These are phyloP conservation scores for Euura saliciscinereae DNA, from an alignment of 1,140 invertebrate genomes.

Conservation along the genomic window DNA sequence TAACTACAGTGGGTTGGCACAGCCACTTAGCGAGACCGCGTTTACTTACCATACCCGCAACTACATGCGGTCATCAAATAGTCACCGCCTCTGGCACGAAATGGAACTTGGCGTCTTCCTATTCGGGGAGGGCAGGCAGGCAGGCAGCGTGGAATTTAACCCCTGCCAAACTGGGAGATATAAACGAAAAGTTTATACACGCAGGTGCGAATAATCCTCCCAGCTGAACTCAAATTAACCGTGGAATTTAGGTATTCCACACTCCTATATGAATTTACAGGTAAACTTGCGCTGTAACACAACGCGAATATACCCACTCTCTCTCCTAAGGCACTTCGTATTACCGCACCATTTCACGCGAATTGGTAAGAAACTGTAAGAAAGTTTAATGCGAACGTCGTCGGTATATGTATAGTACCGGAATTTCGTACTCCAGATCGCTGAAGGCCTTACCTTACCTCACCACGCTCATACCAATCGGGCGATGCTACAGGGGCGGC, in stretches of 20 bases:
- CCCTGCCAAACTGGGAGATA: too few species aligned
- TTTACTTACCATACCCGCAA: background rate
- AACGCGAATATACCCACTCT: too few species aligned
- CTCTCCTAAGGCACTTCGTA: background rate
- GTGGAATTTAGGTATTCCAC: too few species aligned
- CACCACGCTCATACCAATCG: background rate
- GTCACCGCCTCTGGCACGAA: background rate
- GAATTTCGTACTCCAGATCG: background rate
- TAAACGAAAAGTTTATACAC: too few species aligned
- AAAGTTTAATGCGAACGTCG: background rate
- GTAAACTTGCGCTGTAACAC: too few species aligned
- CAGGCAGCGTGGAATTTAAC: too few species aligned
- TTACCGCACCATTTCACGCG: background rate
- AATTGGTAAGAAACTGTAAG: background rate
- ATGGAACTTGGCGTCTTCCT: background rate
- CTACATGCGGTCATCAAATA: constrained; percentile 1
- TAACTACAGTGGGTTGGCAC: background rate
- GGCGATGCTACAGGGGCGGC: background rate
- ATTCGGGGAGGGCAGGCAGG: background rate
- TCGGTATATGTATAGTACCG: background rate
- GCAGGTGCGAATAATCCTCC: too few species aligned
- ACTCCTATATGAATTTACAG: too few species aligned
- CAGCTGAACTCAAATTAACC: too few species aligned
- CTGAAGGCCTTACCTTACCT: background rate
- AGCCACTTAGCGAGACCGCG: background rate